Conservation (phyloP, 2,888 invertebrate species). For the Cryptus viduatorius region DNA sequence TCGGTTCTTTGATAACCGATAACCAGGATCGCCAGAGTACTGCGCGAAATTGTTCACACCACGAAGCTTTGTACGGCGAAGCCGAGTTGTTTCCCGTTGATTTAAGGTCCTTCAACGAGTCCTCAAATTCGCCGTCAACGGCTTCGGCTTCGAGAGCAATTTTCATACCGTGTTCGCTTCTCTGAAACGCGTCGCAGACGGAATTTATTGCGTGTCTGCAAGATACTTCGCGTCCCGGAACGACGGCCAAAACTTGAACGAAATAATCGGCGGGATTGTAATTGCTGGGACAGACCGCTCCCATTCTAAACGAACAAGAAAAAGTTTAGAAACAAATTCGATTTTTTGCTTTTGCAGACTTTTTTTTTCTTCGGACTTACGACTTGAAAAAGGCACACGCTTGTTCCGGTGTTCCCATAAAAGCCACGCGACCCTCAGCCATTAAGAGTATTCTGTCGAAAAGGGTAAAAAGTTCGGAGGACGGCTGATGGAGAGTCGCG, state of each 20-base stretch:
- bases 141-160: constrained; percentile 87
- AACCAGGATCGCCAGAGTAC: constrained; percentile 97
- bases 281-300: constrained; percentile 94
- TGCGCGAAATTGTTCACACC: constrained; percentile 95
- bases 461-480: constrained; percentile 95
- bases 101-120: constrained; percentile 69
- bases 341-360: constrained; percentile 21
- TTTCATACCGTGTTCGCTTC: constrained; percentile 88
- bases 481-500: constrained; percentile 98
- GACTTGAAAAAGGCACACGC: constrained; percentile 92
- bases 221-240: constrained; percentile 93
- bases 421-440: constrained; percentile 96
- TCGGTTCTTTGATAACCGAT: constrained; percentile 95
- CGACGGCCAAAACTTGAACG: constrained; percentile 94
- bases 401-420: constrained; percentile 92
- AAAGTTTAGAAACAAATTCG: not conserved
- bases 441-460: constrained; percentile 95
- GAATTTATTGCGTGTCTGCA: constrained; percentile 92
- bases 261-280: constrained; percentile 98
- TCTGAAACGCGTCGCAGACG: constrained; percentile 92
- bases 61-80: constrained; percentile 92
- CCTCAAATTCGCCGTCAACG: constrained; percentile 74
- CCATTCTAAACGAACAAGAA: constrained; percentile 86
- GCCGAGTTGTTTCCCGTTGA: constrained; percentile 69
- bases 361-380: constrained; percentile 86